These are phyloP conservation scores for Athetis lepigone DNA, from an alignment of 2,888 invertebrate species.

Conservation along the genomic window DNA sequence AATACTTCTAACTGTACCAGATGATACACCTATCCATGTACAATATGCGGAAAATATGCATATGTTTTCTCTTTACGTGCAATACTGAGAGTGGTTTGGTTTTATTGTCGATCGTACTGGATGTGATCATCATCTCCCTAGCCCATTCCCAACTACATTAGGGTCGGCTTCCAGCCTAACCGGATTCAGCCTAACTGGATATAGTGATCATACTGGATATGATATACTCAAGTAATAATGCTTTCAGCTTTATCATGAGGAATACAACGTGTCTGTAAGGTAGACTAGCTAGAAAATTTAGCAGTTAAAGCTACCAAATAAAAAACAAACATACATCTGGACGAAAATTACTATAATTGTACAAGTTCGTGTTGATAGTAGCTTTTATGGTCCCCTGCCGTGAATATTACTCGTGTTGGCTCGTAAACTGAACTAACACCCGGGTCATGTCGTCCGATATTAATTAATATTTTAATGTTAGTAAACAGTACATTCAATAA, in stretches of 20 bases:
- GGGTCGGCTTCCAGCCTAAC: too few species aligned
- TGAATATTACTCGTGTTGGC: constrained; percentile 30
- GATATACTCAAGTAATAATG: too few species aligned
- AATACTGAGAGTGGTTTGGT: too few species aligned
- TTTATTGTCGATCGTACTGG: too few species aligned
- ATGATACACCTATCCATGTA: too few species aligned
- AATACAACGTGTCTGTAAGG: neutral
- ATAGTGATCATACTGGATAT: neutral
- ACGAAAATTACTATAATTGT: constrained; percentile 25
- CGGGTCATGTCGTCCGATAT: constrained; percentile 4
- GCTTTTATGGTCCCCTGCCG: constrained; percentile 32
- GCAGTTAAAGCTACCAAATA: neutral
- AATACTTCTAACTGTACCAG: too few species aligned
- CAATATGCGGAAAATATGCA: too few species aligned
- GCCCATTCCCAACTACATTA: too few species aligned
- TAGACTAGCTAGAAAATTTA: neutral
- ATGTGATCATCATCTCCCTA: too few species aligned
- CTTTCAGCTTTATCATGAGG: neutral
- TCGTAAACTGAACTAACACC: constrained; percentile 30
- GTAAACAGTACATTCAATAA: constrained; percentile 14
- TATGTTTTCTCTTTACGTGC: too few species aligned
- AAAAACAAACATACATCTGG: constrained; percentile 24
- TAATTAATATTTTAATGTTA: constrained; percentile 23
- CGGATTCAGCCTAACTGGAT: too few species aligned
- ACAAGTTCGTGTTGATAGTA: constrained; percentile 32